Evolutionary conservation across 2,113 vertebrate genomes (phyloP).

Genomic region (Trogon melanurus): DNA sequence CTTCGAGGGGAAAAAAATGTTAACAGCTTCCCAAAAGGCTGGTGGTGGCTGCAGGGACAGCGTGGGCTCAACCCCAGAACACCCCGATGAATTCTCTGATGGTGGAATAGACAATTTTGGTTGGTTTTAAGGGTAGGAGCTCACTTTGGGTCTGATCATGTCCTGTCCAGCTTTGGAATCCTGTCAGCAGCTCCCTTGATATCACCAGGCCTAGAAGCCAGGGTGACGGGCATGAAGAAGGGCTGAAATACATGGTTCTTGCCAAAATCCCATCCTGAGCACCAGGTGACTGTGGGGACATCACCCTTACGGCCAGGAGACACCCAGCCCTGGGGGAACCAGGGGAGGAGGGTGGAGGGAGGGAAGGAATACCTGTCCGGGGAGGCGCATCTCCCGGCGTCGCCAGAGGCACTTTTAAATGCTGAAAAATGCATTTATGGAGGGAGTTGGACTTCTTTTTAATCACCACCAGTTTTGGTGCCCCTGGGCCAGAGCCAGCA

Average conservation of each 20-base stretch:
- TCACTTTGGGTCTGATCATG: neutral
- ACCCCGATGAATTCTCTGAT: rapidly evolving
- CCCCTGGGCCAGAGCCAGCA: neutral
- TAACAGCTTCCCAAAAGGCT: neutral
- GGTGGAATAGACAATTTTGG: neutral
- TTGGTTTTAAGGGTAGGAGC: neutral
- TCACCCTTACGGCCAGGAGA: neutral
- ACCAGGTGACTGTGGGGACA: neutral
- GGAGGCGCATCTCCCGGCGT: neutral
- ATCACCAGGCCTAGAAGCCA: neutral
- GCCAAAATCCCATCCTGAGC: neutral
- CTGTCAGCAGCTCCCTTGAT: neutral
- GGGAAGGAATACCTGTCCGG: neutral
- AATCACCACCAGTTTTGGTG: neutral
- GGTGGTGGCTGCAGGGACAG: neutral
- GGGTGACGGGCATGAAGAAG: neutral
- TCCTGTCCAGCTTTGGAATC: neutral
- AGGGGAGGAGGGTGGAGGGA: neutral
- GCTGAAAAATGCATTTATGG: neutral
- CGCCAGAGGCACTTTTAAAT: neutral
- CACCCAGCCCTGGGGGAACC: neutral
- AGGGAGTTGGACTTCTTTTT: neutral
- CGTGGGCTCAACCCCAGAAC: rapidly evolving
- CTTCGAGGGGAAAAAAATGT: too few species aligned
- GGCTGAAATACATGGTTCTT: rapidly evolving